phyloP scores from a whole-genome alignment of 2,797 vertebrate genomes.

The Lepus oiostolus region DNA sequence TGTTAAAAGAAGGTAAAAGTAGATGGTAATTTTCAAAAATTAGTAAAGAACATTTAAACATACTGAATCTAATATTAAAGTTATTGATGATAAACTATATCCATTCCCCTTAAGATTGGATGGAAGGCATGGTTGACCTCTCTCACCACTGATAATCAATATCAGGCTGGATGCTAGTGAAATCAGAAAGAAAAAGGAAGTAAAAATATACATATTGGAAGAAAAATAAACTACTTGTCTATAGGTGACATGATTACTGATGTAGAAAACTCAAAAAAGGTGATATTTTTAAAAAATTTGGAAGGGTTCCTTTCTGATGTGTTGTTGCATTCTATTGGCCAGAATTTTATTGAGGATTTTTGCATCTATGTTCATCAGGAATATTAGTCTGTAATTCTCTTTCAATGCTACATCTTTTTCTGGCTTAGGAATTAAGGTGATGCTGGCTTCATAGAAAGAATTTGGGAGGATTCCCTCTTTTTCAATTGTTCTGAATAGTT shows the following conservation, averaged over 20 bases:
- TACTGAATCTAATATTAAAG: not conserved
- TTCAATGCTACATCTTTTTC: too few species aligned
- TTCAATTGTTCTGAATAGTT: too few species aligned
- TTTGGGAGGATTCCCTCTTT: too few species aligned
- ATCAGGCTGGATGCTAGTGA: not conserved
- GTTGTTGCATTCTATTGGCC: too few species aligned
- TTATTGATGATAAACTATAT: not conserved
- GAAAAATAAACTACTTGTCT: not conserved
- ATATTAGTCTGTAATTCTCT: too few species aligned
- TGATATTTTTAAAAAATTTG: too few species aligned
- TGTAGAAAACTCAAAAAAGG: not conserved
- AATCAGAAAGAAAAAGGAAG: not conserved
- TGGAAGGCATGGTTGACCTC: not conserved
- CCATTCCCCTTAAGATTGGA: not conserved
- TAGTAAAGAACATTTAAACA: not conserved
- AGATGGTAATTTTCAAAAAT: not conserved
- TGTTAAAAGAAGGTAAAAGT: not conserved
- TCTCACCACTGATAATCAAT: not conserved
- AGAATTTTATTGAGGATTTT: too few species aligned
- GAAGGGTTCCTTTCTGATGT: too few species aligned
- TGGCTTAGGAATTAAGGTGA: too few species aligned
- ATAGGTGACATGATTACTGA: not conserved
- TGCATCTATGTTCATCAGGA: too few species aligned
- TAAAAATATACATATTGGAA: not conserved
- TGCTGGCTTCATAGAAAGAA: too few species aligned